These are phyloP conservation scores for Drosophila yakuba DNA, from an alignment of 1,140 invertebrate species.

Conservation along the genomic window DNA sequence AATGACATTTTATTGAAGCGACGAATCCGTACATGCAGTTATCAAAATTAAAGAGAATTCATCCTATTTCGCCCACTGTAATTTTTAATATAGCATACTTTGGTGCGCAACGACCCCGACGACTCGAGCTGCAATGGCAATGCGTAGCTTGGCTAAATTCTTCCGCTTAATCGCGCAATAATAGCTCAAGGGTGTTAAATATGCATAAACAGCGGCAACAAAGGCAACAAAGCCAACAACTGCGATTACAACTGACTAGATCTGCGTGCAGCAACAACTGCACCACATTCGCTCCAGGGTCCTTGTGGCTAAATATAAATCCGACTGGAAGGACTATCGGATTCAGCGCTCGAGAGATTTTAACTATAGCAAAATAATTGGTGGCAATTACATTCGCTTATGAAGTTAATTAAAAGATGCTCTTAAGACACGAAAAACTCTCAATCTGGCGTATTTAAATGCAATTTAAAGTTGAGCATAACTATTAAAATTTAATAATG, in stretches of 20 bases:
- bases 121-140: conserved; percentile 38
- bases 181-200: conserved; percentile 70
- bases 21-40: too few species aligned
- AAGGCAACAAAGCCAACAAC: conserved; percentile 27
- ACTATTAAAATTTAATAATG: background rate
- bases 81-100: conserved; percentile 50
- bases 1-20: too few species aligned
- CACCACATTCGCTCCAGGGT: conserved; percentile 5
- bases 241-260: conserved; percentile 52
- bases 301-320: conserved; percentile 14
- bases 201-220: conserved; percentile 41
- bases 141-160: conserved; percentile 64
- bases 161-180: conserved; percentile 74
- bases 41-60: background rate
- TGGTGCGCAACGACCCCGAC: conserved; percentile 29
- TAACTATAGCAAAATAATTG: conserved; percentile 24
- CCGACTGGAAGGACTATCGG: background rate
- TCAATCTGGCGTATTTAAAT: conserved; percentile 11
- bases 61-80: conserved; percentile 4
- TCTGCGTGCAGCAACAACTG: conserved; percentile 25
- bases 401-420: conserved; percentile 11
- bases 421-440: background rate
- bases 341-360: background rate
- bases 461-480: background rate
- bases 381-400: background rate